Percentiles rank a stretch among this genome's conserved stretches.
phyloP scores from a whole-genome alignment of 2,888 invertebrate species.

The Thysanoteuthis rhombus region DNA sequence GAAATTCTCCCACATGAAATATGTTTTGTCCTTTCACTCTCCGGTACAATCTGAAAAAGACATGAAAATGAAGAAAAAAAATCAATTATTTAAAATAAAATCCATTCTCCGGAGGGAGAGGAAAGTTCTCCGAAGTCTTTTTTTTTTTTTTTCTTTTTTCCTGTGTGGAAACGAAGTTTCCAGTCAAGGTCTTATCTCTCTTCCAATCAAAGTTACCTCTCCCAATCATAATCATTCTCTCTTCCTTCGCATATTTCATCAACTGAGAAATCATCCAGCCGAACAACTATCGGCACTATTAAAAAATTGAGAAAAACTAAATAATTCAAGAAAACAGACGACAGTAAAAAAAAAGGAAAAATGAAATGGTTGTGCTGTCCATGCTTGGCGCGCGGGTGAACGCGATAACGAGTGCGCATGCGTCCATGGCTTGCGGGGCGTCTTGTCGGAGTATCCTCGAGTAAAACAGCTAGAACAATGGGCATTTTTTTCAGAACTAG shows the following conservation, averaged over 20 bases:
- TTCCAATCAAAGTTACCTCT: not conserved
- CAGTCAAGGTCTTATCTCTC: not conserved
- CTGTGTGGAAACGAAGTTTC: not conserved
- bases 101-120: not conserved
- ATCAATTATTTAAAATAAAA: not conserved
- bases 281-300: not conserved
- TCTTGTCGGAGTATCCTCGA: not conserved
- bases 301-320: not conserved
- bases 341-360: not conserved
- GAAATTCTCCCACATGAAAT: not conserved
- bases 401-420: not conserved
- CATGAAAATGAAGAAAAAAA: not conserved
- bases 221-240: not conserved
- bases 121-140: not conserved
- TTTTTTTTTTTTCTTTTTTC: no score
- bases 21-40: not conserved
- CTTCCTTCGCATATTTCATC: not conserved
- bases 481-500: not conserved
- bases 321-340: not conserved
- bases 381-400: not conserved
- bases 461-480: not conserved
- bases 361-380: not conserved
- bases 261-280: not conserved
- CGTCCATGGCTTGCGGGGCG: not conserved
- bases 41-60: not conserved